Evolutionary conservation across 2,113 vertebrate species (phyloP), one percentile per base, ranked within the genome.

Genomic region (Phalacrocorax aristotelis): DNA sequence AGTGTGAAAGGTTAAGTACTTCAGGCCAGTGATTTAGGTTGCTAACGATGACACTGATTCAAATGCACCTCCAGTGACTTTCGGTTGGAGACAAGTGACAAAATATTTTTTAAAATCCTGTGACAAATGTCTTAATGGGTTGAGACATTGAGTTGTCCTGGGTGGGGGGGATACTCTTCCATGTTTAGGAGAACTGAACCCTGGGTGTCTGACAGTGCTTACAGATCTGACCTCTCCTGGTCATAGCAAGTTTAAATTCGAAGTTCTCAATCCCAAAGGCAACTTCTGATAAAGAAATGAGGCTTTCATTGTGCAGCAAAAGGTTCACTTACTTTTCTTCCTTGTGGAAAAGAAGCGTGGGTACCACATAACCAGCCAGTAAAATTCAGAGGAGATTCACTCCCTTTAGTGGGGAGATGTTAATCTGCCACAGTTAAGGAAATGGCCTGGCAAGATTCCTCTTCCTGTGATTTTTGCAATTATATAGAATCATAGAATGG

Each of bases 141-240:
- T 38, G 38, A 38, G 38, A 38, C 38, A 38, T 38, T 38, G 38
- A 38, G 38, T 38, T 38, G 38, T 38, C 38, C 10, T 38, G 38
- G 38, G 30, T 9, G 3, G 5, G 4, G 1, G 4, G 2, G 1
- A 40, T 79, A 15, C 13, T 83, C 6, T 57, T n/a, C 16, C 23
- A 15, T 13, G 1, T 54, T 68, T 58, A 15, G 29, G 52, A 68
- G 13, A 86, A 89, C 40, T 76, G 49, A 81, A 26, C 3, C 42
- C n/a, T 68, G 36, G 5, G 25, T 84, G 6, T 71, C 23, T 77
- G 54, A 65, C 22, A 71, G 6, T 5, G 3, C 13, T 49, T 62
- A 34, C 32, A 46, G 8, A 29, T 75, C 42, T 46, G 61, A 75
- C 14, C 11, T 29, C 19, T 51, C 36, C 44, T 38, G 18, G 26